Conservation (phyloP, 2,888 invertebrate genomes). For the Lithosia quadra region DNA sequence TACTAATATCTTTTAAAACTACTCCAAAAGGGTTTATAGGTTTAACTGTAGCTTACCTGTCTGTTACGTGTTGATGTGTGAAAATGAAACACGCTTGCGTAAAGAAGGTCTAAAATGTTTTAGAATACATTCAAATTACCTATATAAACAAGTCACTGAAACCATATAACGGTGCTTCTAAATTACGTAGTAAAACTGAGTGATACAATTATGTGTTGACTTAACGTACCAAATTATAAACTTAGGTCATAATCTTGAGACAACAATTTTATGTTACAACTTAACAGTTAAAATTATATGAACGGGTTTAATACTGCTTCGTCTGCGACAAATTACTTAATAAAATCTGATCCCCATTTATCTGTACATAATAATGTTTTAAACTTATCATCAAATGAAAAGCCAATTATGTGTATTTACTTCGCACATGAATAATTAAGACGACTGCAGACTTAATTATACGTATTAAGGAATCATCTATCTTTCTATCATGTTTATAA, state of each 20-base stretch:
- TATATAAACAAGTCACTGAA: neutral
- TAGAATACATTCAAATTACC: neutral
- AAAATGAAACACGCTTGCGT: no score
- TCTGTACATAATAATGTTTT: conserved; percentile 10
- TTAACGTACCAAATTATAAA: conserved; percentile 40
- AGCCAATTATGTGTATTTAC: neutral
- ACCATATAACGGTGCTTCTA: neutral
- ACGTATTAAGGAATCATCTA: no score
- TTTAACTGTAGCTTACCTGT: no score
- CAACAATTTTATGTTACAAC: conserved; percentile 31
- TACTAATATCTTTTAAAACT: no score
- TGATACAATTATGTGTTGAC: conserved; percentile 20
- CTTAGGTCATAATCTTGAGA: conserved; percentile 34
- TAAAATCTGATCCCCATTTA: conserved; percentile 33
- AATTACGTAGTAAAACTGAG: conserved; percentile 22
- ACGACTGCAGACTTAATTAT: neutral
- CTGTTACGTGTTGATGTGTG: no score
- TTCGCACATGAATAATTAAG: neutral
- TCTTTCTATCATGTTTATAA: no score
- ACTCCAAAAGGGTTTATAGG: no score
- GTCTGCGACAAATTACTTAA: conserved; percentile 18
- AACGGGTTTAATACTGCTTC: conserved; percentile 21
- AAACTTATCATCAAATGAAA: neutral
- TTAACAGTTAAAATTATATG: conserved; percentile 33
- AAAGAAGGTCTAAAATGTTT: neutral